Conservation (phyloP, 2,797 vertebrate species). For the Phalanger gymnotis region DNA sequence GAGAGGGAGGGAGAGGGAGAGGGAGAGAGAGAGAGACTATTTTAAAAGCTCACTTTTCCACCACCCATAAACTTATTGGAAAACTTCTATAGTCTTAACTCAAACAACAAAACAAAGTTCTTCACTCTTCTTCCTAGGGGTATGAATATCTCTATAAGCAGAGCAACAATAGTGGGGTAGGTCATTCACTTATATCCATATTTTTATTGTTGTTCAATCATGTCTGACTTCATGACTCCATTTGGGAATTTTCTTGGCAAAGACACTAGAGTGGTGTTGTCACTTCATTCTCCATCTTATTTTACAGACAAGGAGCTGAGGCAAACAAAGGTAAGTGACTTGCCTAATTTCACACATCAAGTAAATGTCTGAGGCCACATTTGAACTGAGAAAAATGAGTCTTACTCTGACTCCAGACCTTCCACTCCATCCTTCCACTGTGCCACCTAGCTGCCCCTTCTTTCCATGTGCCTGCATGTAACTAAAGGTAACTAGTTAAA, state of each 20-base stretch:
- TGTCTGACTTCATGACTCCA: not conserved
- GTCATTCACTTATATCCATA: not conserved
- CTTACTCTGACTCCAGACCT: not conserved
- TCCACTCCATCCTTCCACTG: not conserved
- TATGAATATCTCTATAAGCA: no score
- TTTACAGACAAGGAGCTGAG: not conserved
- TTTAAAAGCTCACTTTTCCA: not conserved
- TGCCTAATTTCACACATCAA: not conserved
- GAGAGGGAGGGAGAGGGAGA: no score
- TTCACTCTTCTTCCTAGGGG: not conserved
- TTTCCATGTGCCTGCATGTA: not conserved
- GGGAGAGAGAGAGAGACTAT: not conserved
- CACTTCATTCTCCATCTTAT: not conserved
- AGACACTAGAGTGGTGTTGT: not conserved
- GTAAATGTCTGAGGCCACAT: not conserved
- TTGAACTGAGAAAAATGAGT: not conserved
- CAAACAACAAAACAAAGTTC: not conserved
- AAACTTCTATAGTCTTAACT: not conserved
- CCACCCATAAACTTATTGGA: not conserved
- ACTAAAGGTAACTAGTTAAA: not conserved
- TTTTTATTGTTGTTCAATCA: not conserved
- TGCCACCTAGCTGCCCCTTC: not conserved
- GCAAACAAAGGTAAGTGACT: not conserved
- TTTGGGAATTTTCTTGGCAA: not conserved
- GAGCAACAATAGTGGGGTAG: not conserved